These are phyloP conservation scores for Petrocephalus sullivani DNA, from an alignment of 2,797 vertebrate genomes.

Conservation along the genomic window DNA sequence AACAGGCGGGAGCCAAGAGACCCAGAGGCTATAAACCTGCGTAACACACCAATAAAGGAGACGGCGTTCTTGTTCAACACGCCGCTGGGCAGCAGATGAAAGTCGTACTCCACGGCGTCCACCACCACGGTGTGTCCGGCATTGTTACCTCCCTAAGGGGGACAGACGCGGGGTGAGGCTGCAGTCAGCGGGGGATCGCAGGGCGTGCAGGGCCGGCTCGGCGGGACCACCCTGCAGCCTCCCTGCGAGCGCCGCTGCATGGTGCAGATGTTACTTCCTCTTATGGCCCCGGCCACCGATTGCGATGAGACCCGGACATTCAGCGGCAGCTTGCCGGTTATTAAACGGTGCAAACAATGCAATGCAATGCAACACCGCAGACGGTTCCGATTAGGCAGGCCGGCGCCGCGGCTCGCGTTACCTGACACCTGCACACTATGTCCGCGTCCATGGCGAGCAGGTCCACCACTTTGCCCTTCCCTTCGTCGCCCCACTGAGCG, in stretches of 20 bases:
- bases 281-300: background rate
- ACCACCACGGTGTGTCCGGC: slow-evolving; percentile 77
- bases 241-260: background rate
- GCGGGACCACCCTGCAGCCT: background rate
- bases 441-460: slow-evolving; percentile 74
- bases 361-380: background rate
- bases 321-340: background rate
- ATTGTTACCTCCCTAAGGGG: slow-evolving; percentile 70
- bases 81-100: slow-evolving; percentile 74
- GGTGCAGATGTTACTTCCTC: background rate
- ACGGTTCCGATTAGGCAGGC: background rate
- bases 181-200: too few relatives aligned
- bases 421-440: slow-evolving; percentile 75
- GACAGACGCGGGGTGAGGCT: slow-evolving; percentile 5
- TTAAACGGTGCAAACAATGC: background rate
- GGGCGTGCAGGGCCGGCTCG: too few relatives aligned
- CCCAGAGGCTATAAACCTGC: background rate
- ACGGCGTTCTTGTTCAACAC: slow-evolving; percentile 72
- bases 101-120: slow-evolving; percentile 72
- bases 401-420: slow-evolving; percentile 32
- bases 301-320: background rate
- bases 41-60: slow-evolving; percentile 69
- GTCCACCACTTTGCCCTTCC: slow-evolving; percentile 76
- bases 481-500: slow-evolving; percentile 77
- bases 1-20: background rate